Conservation (phyloP, 2,797 vertebrate species). For the Sebastes flavidus region DNA sequence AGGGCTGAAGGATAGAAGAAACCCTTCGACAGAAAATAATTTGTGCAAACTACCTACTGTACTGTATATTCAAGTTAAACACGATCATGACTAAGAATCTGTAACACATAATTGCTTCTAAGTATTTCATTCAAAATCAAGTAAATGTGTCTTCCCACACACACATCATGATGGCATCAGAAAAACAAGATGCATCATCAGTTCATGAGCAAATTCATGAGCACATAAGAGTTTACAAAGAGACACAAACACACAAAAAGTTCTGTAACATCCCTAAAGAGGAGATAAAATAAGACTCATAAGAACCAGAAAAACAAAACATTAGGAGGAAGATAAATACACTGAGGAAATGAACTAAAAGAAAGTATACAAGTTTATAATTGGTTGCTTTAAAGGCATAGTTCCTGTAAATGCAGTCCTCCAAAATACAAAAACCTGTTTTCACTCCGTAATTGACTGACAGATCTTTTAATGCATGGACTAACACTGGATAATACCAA, state of each 20-base stretch:
- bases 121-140: not conserved
- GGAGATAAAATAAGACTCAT: not conserved
- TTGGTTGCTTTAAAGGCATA: not conserved
- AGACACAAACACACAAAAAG: slow-evolving; percentile 3
- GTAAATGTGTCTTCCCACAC: not conserved
- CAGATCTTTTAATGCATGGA: not conserved
- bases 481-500: not conserved
- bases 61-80: not conserved
- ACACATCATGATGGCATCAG: not conserved
- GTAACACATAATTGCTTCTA: not conserved
- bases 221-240: not conserved
- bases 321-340: not conserved
- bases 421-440: not conserved
- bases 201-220: not conserved
- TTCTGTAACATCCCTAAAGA: not conserved
- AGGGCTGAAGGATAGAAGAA: not conserved
- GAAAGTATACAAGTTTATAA: not conserved
- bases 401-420: not conserved
- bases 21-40: not conserved
- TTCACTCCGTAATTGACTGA: not conserved
- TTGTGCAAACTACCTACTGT: not conserved
- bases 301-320: not conserved
- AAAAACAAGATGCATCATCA: not conserved
- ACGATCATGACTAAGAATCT: not conserved
- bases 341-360: not conserved